Percentiles rank a stretch among this genome's conserved stretches.
Evolutionary conservation across 1,140 invertebrate genomes (phyloP).

Genomic region (Drosophila auraria): DNA sequence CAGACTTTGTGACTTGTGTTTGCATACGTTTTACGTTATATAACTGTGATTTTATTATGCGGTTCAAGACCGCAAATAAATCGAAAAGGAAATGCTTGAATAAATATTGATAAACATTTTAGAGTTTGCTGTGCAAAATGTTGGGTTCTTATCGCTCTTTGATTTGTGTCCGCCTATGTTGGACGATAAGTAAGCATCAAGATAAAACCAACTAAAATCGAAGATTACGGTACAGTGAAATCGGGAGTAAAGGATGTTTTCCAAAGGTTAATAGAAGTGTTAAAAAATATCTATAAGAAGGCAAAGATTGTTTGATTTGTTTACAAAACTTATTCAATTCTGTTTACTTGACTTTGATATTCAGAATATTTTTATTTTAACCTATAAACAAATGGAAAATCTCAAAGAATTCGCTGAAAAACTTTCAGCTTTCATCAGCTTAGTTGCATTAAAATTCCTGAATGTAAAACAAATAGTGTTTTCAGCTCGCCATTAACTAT

Average conservation of each 20-base stretch:
- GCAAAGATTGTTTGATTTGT: no score
- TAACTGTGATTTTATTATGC: constrained; percentile 20
- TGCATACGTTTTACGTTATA: constrained; percentile 11
- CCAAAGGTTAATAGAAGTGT: neutral
- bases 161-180: constrained; percentile 31
- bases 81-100: constrained; percentile 46
- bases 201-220: constrained; percentile 5
- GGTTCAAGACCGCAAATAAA: constrained; percentile 29
- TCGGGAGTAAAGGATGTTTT: neutral
- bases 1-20: constrained; percentile 25
- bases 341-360: constrained; percentile 14
- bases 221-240: constrained; percentile 4
- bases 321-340: neutral
- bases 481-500: constrained; percentile 4
- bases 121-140: constrained; percentile 18
- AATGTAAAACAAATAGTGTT: neutral
- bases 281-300: neutral
- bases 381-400: constrained; percentile 15
- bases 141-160: constrained; percentile 28
- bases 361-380: neutral
- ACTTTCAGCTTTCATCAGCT: neutral
- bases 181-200: constrained; percentile 34
- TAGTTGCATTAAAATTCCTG: neutral
- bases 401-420: constrained; percentile 1
- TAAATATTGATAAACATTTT: constrained; percentile 64